phyloP scores from a whole-genome alignment of 2,113 vertebrate genomes.

The Cervus canadensis region DNA sequence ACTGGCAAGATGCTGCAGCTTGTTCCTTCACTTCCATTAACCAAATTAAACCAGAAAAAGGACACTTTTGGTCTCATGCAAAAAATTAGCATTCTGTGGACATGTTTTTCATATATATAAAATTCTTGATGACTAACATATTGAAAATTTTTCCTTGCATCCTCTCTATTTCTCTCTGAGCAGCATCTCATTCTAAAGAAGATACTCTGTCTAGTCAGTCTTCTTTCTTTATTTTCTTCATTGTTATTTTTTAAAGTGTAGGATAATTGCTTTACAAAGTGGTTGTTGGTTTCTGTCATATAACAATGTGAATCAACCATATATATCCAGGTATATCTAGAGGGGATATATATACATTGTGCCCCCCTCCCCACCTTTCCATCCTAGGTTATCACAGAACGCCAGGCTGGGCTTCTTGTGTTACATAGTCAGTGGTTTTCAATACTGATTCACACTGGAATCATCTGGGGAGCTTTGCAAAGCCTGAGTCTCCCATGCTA shows the following conservation, averaged over 20 bases:
- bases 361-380: background rate
- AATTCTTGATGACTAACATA: background rate
- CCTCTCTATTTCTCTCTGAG: background rate
- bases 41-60: background rate
- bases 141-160: background rate
- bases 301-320: background rate
- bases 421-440: background rate
- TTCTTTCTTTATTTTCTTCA: background rate
- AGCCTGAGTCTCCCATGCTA: background rate
- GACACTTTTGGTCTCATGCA: background rate
- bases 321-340: background rate
- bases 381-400: background rate
- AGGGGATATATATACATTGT: background rate
- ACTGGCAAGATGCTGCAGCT: background rate
- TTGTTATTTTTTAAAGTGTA: background rate
- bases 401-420: background rate
- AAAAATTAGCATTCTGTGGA: background rate
- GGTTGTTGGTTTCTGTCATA: background rate
- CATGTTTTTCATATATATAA: background rate
- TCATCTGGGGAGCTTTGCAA: background rate
- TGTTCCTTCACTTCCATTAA: background rate
- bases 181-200: slow-evolving; percentile 17
- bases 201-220: background rate
- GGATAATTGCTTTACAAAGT: background rate
- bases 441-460: background rate